Evolutionary conservation across 2,888 invertebrate species (phyloP), one percentile per base, ranked within the genome.

Genomic region (Kuschelorhynchus macadamiae): DNA sequence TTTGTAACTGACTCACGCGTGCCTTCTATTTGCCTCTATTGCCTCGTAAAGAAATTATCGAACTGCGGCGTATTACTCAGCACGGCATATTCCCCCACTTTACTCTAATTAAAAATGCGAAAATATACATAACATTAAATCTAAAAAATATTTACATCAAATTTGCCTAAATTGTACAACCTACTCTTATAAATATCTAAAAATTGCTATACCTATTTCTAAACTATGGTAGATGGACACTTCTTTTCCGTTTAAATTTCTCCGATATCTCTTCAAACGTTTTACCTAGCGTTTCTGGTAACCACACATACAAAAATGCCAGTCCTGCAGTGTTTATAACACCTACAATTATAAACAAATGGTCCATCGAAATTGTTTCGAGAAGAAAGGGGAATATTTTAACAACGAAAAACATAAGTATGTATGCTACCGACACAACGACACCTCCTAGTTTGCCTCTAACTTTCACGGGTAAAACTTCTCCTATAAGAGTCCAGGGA

Each of bases 261-360:
- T 80, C 76, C 76, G 88, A 86, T 64, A 89, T 88, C 75, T 88
- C 86, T 11, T 76, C 76, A 71, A 88, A 87, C 42, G 82, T 86
- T 79, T 86, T 88, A 0, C 87, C 86, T 18, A 87, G 79, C 1
- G 88, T 88, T 81, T 88, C 88, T 0, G 89, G 88, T 47, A 88
- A 75, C 73, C 83, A 86, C 12, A 85, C 77, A 70, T 85, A 86
- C 39, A 87, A 79, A 77, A 85, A 87, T 12, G 76, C 72, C 1
- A 85, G 82, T 8, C 85, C 84, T 0, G 82, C 25, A 3, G 86
- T 72, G 66, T 87, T 87, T 4, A 84, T 80, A 7, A 81, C 71
- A 11, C 85, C 82, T 73, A 87, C 85, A 55, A 83, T 78, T 59
- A 84, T 83, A 76, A 88, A 88, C 8, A 87, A 76, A 33, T 80